Conservation (phyloP, 2,113 vertebrate species). For the Anhinga anhinga region DNA sequence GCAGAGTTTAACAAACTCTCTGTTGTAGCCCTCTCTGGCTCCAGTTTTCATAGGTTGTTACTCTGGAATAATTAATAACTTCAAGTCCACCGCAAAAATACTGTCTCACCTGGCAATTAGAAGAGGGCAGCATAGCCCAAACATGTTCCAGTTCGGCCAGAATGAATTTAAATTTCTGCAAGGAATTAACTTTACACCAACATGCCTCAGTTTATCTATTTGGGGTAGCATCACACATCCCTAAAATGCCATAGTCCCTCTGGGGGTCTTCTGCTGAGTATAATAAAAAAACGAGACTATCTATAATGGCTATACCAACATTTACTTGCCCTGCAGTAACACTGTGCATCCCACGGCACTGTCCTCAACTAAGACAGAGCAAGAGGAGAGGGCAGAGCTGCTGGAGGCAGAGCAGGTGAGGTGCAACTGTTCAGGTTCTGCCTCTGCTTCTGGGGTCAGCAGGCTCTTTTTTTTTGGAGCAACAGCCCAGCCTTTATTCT, state of each 20-base stretch:
- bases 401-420: background rate
- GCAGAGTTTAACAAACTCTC: background rate
- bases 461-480: background rate
- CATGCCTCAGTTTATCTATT: background rate
- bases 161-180: background rate
- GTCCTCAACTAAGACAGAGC: no score
- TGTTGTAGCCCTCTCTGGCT: background rate
- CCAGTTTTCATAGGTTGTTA: background rate
- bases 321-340: background rate
- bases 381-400: background rate
- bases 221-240: background rate
- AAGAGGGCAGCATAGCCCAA: background rate
- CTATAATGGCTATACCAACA: background rate
- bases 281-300: accelerated
- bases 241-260: background rate
- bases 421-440: background rate
- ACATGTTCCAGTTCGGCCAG: background rate
- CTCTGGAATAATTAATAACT: background rate
- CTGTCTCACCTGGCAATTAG: background rate
- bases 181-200: background rate
- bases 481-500: background rate
- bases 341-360: no score
- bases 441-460: background rate
- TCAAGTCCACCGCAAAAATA: background rate
- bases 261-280: background rate